A percentile compares a stretch with the other conserved stretches of the same genome.
Evolutionary conservation across 1,140 invertebrate genomes (phyloP).

Genomic region (Nasonia giraulti): DNA sequence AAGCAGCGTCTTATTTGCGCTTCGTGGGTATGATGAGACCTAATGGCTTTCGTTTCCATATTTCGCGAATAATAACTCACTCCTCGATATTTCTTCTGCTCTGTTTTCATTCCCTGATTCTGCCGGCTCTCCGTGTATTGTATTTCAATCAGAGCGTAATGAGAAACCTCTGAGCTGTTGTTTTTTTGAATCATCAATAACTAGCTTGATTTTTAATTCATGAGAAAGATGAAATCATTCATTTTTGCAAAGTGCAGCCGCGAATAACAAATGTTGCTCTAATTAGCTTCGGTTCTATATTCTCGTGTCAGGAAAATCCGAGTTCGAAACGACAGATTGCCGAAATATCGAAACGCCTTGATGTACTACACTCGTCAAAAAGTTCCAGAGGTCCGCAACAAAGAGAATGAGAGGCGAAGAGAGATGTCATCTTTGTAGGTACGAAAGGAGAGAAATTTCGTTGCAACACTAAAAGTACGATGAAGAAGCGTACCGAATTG

Average conservation of each 20-base stretch:
- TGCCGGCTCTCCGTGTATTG: neutral
- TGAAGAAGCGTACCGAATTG: neutral
- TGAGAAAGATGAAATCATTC: neutral
- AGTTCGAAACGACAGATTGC: neutral
- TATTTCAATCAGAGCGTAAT: slow-evolving; percentile 5
- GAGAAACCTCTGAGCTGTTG: neutral
- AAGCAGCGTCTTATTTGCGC: slow-evolving; percentile 6
- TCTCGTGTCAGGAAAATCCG: neutral
- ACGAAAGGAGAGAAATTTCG: neutral
- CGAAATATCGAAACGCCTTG: neutral
- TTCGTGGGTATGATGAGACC: slow-evolving; percentile 27
- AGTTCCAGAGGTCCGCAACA: neutral
- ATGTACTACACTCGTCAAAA: neutral
- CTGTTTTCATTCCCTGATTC: neutral
- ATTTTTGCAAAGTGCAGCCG: neutral
- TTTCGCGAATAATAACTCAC: slow-evolving; percentile 46
- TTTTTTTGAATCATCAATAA: neutral
- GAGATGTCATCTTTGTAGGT: neutral
- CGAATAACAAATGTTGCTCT: neutral
- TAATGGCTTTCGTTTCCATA: slow-evolving; percentile 50
- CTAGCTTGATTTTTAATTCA: neutral
- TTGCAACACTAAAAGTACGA: neutral
- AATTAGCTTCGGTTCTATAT: neutral
- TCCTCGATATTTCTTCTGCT: slow-evolving; percentile 17
- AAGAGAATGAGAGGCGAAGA: neutral